Conservation (phyloP, 2,797 vertebrate genomes). For the Loris lydekkerianus region DNA sequence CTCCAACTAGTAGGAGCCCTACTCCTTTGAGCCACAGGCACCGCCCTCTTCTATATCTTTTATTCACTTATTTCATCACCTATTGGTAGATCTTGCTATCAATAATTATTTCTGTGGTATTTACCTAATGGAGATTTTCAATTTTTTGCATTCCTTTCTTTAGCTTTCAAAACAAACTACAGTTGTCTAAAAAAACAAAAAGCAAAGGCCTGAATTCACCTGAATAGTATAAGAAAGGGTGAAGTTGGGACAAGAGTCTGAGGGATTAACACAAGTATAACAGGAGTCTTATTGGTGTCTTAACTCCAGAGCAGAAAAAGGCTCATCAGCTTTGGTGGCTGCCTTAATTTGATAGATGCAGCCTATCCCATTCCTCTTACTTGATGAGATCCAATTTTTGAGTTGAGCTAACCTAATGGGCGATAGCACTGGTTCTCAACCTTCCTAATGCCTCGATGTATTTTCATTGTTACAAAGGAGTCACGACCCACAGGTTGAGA, state of each 20-base stretch:
- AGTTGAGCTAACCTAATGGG: not conserved
- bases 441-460: no score
- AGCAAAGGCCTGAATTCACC: not conserved
- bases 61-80: not conserved
- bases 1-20: no score
- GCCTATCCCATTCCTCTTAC: not conserved
- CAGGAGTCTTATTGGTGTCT: not conserved
- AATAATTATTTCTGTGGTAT: not conserved
- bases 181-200: not conserved
- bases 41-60: not conserved
- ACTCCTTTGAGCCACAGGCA: no score
- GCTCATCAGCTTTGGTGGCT: not conserved
- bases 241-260: no score
- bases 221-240: no score
- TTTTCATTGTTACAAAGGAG: no score
- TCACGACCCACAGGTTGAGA: no score
- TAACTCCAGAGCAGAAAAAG: not conserved
- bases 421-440: not conserved
- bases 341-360: not conserved
- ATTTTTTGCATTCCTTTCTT: not conserved
- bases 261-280: not conserved
- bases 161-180: slow-evolving; percentile 18
- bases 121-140: not conserved
- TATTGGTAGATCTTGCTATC: not conserved
- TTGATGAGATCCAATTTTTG: not conserved